phyloP scores from a whole-genome alignment of 1,140 invertebrate genomes.

The Drosophila kurseongensis region DNA sequence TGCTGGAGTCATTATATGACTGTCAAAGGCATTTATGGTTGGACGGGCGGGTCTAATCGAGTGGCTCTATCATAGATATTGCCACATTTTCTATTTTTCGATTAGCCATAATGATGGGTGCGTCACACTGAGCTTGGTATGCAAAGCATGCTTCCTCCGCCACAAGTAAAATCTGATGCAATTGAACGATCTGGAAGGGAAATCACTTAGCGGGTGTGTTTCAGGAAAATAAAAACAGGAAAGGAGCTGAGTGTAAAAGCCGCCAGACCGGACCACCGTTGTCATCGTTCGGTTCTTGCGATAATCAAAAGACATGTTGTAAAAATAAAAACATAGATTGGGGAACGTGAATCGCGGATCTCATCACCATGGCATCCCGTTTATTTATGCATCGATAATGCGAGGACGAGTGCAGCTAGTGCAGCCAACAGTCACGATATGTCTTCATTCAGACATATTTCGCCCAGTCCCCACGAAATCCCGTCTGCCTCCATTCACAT shows the following conservation, averaged over 20 bases:
- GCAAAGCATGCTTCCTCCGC: constrained; percentile 43
- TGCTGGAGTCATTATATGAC: constrained; percentile 26
- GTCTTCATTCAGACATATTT: constrained; percentile 51
- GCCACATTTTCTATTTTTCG: constrained; percentile 20
- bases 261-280: constrained; percentile 40
- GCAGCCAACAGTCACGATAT: constrained; percentile 7
- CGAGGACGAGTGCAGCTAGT: constrained; percentile 50
- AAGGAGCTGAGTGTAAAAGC: constrained; percentile 12
- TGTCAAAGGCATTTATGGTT: constrained; percentile 27
- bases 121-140: constrained; percentile 46
- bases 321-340: constrained; percentile 33
- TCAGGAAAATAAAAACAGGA: neutral
- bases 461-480: neutral
- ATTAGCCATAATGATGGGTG: constrained; percentile 40
- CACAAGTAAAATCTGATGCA: constrained; percentile 11
- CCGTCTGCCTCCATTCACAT: constrained; percentile 4
- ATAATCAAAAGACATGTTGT: constrained; percentile 47
- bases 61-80: constrained; percentile 33
- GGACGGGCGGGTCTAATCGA: constrained; percentile 19
- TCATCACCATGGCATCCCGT: constrained; percentile 13
- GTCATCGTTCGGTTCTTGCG: constrained; percentile 8
- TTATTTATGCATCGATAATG: constrained; percentile 81
- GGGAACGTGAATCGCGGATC: neutral
- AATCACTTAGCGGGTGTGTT: constrained; percentile 64
- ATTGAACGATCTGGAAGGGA: constrained; percentile 19